These are phyloP conservation scores for Stenopsyche tienmushanensis DNA, from an alignment of 1,140 invertebrate species.

Conservation along the genomic window DNA sequence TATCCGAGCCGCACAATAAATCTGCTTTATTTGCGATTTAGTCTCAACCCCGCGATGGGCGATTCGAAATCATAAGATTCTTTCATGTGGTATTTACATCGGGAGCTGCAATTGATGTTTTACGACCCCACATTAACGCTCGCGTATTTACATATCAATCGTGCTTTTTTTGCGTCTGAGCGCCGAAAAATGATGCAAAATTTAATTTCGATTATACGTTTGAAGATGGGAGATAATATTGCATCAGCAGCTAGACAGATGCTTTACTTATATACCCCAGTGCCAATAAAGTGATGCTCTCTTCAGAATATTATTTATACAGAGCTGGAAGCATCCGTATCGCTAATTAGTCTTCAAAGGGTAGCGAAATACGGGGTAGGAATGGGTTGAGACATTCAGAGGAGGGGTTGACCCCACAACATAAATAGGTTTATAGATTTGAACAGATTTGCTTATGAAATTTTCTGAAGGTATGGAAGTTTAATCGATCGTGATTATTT, in stretches of 20 bases:
- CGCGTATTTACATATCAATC: too few relatives aligned
- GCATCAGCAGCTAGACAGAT: neutral
- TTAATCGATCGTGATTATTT: too few relatives aligned
- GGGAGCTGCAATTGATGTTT: too few relatives aligned
- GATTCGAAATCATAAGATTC: too few relatives aligned
- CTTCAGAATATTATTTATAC: slow-evolving; percentile 32
- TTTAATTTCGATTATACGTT: too few relatives aligned
- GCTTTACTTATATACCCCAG: neutral
- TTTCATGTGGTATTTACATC: neutral
- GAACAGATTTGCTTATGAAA: slow-evolving; percentile 16
- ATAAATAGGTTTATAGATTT: slow-evolving; percentile 29
- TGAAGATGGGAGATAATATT: too few relatives aligned
- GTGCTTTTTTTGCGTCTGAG: too few relatives aligned
- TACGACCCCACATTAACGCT: too few relatives aligned
- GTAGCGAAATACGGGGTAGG: slow-evolving; percentile 28
- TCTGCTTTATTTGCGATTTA: slow-evolving; percentile 3
- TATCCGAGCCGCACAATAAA: slow-evolving; percentile 19
- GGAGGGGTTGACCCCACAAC: neutral
- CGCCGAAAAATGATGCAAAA: too few relatives aligned
- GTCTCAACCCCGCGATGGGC: too few relatives aligned
- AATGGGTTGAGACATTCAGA: neutral
- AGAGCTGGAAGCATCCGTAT: slow-evolving; percentile 32
- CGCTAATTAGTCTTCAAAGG: slow-evolving; percentile 40
- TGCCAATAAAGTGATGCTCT: slow-evolving; percentile 31
- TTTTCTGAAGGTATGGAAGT: slow-evolving; percentile 11